Evolutionary conservation across 2,113 vertebrate species (phyloP), one percentile per base, ranked within the genome.

Genomic region (Oreochromis tanganicae): DNA sequence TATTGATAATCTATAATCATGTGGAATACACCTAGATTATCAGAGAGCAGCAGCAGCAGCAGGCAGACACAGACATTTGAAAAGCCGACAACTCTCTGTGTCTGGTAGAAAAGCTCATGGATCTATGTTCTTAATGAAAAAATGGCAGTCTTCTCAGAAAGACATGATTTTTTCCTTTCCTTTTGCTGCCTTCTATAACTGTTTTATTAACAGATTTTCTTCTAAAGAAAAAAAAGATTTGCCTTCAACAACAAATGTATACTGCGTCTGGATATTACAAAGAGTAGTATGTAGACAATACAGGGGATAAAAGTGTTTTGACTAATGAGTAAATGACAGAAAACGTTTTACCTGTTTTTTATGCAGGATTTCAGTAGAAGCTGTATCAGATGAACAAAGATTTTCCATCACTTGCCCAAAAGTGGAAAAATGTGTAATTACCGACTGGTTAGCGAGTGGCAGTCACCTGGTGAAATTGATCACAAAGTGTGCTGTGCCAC

Each of bases 1-100:
- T 97, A 98, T 98, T 97, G 97, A 98, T 98, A 95, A 98, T 97
- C 97, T 96, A 96, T 98, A 97, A 97, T 97, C 96, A 96, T 96
- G 97, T 96, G n/a, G 21, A 95, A 94, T 96, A 96, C 94, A 95
- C 95, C 92, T 90, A 94, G 93, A 96, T 96, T 97, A 97, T 97
- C 96, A 97, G 94, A 96, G 90, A 96, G 93, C 94, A 96, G 92
- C 95, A 96, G 93, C 94, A 96, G 92, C 95, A 97, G 96, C 86
- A 95, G 93, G 94, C 96, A 90, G 93, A 91, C 95, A 68, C 46
- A 81, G 73, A 89, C 41, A 93, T 97, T 97, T 97, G 94, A 97
- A 95, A 97, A 95, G 93, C 93, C 43, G 21, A 66, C 73, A 38
- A 8, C 52, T 46, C 80, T 82, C 83, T 83, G 43, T 17, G 87